A percentile compares a stretch with the other conserved stretches of the same genome.
Conservation (phyloP, 1,140 invertebrate genomes). For the Drosophila kikkawai region DNA sequence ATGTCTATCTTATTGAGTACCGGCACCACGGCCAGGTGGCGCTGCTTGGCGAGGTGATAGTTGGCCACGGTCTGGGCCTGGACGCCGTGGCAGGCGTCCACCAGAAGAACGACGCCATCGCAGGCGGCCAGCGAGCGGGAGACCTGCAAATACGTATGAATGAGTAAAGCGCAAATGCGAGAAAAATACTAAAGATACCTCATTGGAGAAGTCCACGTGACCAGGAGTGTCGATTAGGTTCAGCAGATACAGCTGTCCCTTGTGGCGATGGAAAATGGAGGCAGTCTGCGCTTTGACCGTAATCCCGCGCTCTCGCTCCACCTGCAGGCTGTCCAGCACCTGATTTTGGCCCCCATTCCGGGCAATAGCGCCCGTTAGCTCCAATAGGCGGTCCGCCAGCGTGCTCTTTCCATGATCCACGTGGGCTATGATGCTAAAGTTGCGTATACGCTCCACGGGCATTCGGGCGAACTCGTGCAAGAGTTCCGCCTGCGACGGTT, state of each 20-base stretch:
- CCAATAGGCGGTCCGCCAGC: constrained; percentile 95
- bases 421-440: constrained; percentile 98
- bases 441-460: constrained; percentile 92
- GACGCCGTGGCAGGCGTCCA: constrained; percentile 98
- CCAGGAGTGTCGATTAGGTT: constrained; percentile 99
- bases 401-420: constrained; percentile 99
- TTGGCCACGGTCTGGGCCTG: constrained; percentile 99
- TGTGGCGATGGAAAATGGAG: constrained; percentile 92
- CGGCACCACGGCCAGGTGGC: constrained; percentile 94
- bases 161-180: no score
- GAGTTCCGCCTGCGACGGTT: constrained; percentile 38
- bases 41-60: constrained; percentile 95
- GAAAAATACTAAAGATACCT: constrained; percentile 87
- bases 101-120: constrained; percentile 96
- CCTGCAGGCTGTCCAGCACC: constrained; percentile 86
- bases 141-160: constrained; percentile 85
- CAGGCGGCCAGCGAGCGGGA: constrained; percentile 94
- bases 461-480: constrained; percentile 64
- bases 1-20: constrained; percentile 99
- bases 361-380: constrained; percentile 94
- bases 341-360: constrained; percentile 90
- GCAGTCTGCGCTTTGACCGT: constrained; percentile 99
- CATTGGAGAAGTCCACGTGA: constrained; percentile 99
- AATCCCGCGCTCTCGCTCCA: constrained; percentile 98
- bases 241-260: constrained; percentile 91